phyloP scores from a whole-genome alignment of 1,140 invertebrate species.

The Nephila pilipes region DNA sequence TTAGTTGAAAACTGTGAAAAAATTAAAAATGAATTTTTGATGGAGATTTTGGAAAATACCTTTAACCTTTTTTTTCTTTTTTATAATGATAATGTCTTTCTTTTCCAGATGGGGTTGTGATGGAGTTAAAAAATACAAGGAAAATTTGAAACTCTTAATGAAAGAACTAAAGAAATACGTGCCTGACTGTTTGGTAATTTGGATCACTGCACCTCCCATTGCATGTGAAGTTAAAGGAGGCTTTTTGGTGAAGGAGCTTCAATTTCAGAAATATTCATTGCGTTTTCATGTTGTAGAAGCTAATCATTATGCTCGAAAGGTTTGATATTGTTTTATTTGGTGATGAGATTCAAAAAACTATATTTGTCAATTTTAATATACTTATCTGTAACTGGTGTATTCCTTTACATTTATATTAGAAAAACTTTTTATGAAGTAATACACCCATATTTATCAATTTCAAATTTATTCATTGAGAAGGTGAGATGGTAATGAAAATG shows the following conservation, averaged over 20 bases:
- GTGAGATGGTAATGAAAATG: no score
- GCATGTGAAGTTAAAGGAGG: constrained; percentile 81
- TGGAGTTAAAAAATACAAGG: constrained; percentile 82
- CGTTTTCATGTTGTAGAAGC: constrained; percentile 83
- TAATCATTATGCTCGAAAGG: constrained; percentile 81
- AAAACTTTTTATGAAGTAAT: no score
- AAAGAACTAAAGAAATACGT: constrained; percentile 80
- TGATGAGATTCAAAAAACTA: neutral
- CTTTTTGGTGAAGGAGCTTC: constrained; percentile 82
- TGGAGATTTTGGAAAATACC: no score
- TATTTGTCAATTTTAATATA: no score
- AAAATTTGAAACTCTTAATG: constrained; percentile 81
- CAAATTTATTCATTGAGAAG: no score
- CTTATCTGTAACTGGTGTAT: no score
- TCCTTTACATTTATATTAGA: no score
- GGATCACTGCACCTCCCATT: constrained; percentile 82
- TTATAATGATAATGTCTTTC: no score
- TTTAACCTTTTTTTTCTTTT: no score
- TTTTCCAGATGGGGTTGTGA: constrained; percentile 82
- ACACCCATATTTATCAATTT: no score
- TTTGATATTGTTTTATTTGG: constrained; percentile 52
- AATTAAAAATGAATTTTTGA: no score
- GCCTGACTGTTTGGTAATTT: constrained; percentile 81
- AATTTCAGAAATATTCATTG: constrained; percentile 81
- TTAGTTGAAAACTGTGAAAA: no score